Evolutionary conservation across 2,888 invertebrate species (phyloP).

Genomic region (Heliconius charithonia): DNA sequence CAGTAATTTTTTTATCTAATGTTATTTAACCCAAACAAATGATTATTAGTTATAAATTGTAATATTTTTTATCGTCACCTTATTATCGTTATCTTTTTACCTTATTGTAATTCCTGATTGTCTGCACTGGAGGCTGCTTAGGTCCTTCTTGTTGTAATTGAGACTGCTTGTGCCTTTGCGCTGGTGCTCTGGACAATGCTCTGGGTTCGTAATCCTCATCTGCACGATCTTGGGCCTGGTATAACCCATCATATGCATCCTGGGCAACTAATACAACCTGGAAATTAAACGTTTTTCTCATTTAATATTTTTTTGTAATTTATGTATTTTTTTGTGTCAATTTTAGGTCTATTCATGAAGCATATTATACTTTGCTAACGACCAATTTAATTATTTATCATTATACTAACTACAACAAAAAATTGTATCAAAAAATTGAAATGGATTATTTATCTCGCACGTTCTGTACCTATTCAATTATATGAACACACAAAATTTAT

Average conservation of each 20-base stretch:
- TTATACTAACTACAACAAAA: neutral
- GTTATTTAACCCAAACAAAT: neutral
- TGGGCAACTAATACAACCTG: constrained; percentile 77
- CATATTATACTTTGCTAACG: neutral
- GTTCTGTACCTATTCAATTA: neutral
- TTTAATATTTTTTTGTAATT: neutral
- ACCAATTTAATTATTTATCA: neutral
- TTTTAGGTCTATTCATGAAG: neutral
- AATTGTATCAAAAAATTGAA: neutral
- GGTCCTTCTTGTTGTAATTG: constrained; percentile 74
- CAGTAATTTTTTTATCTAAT: neutral
- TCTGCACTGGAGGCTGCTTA: constrained; percentile 90
- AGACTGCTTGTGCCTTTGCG: constrained; percentile 57
- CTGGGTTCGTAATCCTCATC: constrained; percentile 75
- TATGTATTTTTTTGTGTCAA: neutral
- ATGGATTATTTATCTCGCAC: neutral
- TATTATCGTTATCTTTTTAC: too few species aligned
- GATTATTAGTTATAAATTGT: neutral
- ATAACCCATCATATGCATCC: constrained; percentile 72
- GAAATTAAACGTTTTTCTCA: constrained; percentile 47
- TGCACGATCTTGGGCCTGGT: constrained; percentile 69
- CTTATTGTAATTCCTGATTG: constrained; percentile 92
- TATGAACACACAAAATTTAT: neutral
- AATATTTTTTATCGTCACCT: neutral
- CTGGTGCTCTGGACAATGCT: constrained; percentile 56